Evolutionary conservation across 2,113 vertebrate genomes (phyloP), one percentile per base, ranked within the genome.

Genomic region (Thymallus thymallus): DNA sequence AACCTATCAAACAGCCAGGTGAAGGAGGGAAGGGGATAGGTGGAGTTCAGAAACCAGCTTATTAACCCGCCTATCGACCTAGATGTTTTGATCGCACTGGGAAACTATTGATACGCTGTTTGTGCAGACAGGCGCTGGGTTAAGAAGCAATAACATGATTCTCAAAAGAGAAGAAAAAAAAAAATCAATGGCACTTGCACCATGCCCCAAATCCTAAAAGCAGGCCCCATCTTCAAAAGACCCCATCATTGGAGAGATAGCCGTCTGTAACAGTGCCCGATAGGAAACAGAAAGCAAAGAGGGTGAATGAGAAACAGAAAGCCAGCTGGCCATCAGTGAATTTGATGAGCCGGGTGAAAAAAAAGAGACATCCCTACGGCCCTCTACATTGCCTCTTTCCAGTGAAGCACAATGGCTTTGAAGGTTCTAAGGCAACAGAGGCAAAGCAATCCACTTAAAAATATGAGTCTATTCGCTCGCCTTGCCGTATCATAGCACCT

Each of bases 131-230:
- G 78, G 73, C 51, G 75, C 64, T n/a, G 30, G 79, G 80, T 85
- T 84, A 84, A 85, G 80, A 87, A 84, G 90, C 73, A 91, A 89
- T 87, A 86, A 85, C 75, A 72, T 84, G 68, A 51, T 73, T 69
- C 77, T 89, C 69, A 83, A 85, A 84, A 84, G 70, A 82, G 22
- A 46, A 41, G 24, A 23, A 20, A 14, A 62, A 65, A 76, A 84
- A 62, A 65, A 76, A 84, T 87, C 90, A 81, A 69, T 84, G 35
- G 74, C 51, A 71, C 80, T 72, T 41, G 35, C 35, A 41, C 7
- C 35, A 87, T 86, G 85, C 80, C 75, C 58, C 78, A 84, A 89
- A 91, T 85, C 81, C 83, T 86, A 71, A 46, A 85, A 84, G 69
- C 71, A 71, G 80, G 29, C 61, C 69, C 12, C 74, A 55, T 73